A percentile compares a stretch with the other conserved stretches of the same genome.
Evolutionary conservation across 2,113 vertebrate genomes (phyloP).

Genomic region (Hiodon tergisus): DNA sequence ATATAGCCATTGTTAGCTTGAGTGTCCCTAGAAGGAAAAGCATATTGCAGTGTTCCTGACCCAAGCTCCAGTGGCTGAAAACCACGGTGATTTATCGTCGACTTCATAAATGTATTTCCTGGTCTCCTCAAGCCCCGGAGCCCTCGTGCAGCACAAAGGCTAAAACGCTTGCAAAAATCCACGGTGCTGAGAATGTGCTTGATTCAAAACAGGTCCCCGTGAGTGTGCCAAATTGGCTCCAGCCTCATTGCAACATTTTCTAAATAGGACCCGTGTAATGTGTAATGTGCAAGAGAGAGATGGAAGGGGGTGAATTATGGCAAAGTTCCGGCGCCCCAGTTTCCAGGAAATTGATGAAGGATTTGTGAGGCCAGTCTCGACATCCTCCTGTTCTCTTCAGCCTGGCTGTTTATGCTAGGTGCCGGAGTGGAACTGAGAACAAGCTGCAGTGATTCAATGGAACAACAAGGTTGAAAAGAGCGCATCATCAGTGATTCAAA

Average conservation of each 20-base stretch:
- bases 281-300: not conserved
- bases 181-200: not conserved
- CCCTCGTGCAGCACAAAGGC: too few relatives aligned
- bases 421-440: not conserved
- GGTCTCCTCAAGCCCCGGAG: not conserved
- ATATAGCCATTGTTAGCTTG: too few relatives aligned
- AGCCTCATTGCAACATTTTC: not conserved
- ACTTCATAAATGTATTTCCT: slow-evolving; percentile 9
- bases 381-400: not conserved
- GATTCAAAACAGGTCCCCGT: not conserved
- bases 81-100: not conserved
- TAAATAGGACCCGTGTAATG: not conserved
- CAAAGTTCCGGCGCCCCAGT: slow-evolving; percentile 2
- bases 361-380: slow-evolving; percentile 3
- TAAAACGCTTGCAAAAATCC: not conserved
- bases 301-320: not conserved
- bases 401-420: not conserved
- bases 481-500: not conserved
- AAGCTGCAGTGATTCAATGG: slow-evolving; percentile 18
- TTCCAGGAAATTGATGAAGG: slow-evolving; percentile 10
- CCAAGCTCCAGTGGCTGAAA: not conserved
- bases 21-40: not conserved
- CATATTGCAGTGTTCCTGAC: not conserved
- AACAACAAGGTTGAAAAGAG: slow-evolving; percentile 11
- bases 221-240: not conserved